These are phyloP conservation scores for Danio kyathit DNA, from an alignment of 2,797 vertebrate species.

Conservation along the genomic window DNA sequence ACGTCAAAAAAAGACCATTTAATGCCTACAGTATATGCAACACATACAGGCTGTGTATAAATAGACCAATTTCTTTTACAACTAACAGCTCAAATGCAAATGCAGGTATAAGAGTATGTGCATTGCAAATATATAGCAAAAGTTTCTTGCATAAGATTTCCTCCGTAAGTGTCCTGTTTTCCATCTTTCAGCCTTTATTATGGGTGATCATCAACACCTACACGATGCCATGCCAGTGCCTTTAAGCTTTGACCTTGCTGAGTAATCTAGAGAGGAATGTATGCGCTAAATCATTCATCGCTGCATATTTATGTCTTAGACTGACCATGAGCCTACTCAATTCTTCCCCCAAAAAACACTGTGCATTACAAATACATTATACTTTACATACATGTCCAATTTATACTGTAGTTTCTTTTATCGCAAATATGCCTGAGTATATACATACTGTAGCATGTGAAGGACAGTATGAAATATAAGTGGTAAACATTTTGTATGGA, in stretches of 20 bases:
- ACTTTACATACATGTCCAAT: background rate
- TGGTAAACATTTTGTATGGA: conserved; percentile 81
- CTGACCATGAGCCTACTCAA: conserved; percentile 37
- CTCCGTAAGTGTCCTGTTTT: conserved; percentile 9
- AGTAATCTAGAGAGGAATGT: conserved; percentile 28
- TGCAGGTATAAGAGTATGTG: background rate
- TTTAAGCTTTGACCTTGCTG: conserved; percentile 45
- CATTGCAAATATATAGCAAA: background rate
- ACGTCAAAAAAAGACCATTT: conserved; percentile 57
- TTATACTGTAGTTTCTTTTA: background rate
- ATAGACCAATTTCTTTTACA: background rate
- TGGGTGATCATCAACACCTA: conserved; percentile 32
- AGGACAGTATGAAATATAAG: conserved; percentile 78
- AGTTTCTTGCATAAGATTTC: conserved; percentile 3
- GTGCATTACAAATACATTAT: conserved; percentile 17
- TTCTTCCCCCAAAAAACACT: conserved; percentile 1
- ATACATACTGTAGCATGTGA: conserved; percentile 43
- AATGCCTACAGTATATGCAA: conserved; percentile 7
- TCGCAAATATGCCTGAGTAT: background rate
- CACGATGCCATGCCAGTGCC: conserved; percentile 30
- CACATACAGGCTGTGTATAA: conserved; percentile 8
- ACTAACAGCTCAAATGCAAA: conserved; percentile 17
- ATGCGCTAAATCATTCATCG: conserved; percentile 12
- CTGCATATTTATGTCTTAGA: conserved; percentile 32
- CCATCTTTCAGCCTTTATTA: conserved; percentile 8